Conservation (phyloP, 2,888 invertebrate species). For the Eubasilissa splendida region DNA sequence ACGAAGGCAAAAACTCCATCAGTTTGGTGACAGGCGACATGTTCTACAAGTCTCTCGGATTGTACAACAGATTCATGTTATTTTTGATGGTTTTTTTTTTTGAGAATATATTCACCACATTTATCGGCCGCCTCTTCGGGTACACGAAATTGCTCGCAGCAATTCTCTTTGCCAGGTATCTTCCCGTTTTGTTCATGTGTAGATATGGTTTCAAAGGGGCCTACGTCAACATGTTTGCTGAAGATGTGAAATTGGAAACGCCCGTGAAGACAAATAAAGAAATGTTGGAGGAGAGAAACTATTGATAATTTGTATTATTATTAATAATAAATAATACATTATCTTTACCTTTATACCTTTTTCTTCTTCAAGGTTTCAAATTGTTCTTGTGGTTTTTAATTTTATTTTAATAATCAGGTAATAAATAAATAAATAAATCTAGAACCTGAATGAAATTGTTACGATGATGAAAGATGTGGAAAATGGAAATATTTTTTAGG, state of each 20-base stretch:
- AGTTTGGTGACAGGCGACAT: constrained; percentile 60
- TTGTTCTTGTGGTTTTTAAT: too few species aligned
- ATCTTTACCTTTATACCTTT: too few species aligned
- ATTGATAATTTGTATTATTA: not conserved
- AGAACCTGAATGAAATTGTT: too few species aligned
- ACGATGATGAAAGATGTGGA: too few species aligned
- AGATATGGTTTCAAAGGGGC: constrained; percentile 76
- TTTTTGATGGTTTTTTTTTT: constrained; percentile 60
- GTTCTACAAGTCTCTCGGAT: constrained; percentile 65
- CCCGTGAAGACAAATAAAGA: constrained; percentile 65
- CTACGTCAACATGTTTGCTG: constrained; percentile 73
- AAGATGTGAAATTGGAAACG: constrained; percentile 65
- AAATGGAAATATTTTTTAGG: too few species aligned
- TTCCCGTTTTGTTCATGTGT: constrained; percentile 80
- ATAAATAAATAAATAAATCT: too few species aligned
- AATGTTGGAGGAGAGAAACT: constrained; percentile 58
- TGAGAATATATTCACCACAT: constrained; percentile 64
- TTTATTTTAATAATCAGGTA: too few species aligned
- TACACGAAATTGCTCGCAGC: constrained; percentile 75
- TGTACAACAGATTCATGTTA: constrained; percentile 66
- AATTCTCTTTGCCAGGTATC: constrained; percentile 76
- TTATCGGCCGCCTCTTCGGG: constrained; percentile 74
- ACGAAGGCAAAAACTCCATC: not conserved
- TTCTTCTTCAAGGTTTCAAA: too few species aligned
- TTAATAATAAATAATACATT: too few species aligned